Conservation (phyloP, 2,888 invertebrate species). For the Callimorpha dominula region DNA sequence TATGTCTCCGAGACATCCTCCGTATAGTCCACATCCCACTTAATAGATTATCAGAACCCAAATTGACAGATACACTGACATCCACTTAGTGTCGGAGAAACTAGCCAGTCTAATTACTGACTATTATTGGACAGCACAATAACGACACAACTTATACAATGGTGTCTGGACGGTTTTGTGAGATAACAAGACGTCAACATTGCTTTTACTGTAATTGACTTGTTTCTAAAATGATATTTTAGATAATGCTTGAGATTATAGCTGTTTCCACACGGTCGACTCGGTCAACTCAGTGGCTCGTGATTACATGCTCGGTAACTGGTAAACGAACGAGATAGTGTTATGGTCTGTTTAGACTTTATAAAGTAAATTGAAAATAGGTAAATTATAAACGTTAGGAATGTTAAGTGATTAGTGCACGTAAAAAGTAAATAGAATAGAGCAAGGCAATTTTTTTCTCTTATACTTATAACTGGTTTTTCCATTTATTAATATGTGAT, state of each 20-base stretch:
- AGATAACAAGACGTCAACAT: background rate
- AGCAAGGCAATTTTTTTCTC: too few relatives aligned
- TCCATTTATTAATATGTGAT: too few relatives aligned
- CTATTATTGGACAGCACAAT: constrained; percentile 5
- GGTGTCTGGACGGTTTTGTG: background rate
- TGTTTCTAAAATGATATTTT: background rate
- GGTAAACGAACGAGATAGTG: background rate
- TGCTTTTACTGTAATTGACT: background rate
- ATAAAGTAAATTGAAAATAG: too few relatives aligned
- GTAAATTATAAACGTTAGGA: background rate
- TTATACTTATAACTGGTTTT: too few relatives aligned
- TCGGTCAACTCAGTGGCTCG: background rate
- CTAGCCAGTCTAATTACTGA: constrained; percentile 12
- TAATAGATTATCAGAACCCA: constrained; percentile 6
- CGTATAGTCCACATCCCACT: background rate
- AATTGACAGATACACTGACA: constrained; percentile 27
- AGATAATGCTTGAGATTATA: background rate
- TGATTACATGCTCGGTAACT: background rate
- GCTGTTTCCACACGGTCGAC: background rate
- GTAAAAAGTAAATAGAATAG: too few relatives aligned
- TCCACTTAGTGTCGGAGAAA: constrained; percentile 24
- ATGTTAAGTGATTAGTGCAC: too few relatives aligned
- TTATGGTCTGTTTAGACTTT: background rate
- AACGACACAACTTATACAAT: background rate
- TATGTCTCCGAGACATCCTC: background rate